These are phyloP conservation scores for Sminthurides bifidus DNA, from an alignment of 1,140 invertebrate species.

Conservation along the genomic window DNA sequence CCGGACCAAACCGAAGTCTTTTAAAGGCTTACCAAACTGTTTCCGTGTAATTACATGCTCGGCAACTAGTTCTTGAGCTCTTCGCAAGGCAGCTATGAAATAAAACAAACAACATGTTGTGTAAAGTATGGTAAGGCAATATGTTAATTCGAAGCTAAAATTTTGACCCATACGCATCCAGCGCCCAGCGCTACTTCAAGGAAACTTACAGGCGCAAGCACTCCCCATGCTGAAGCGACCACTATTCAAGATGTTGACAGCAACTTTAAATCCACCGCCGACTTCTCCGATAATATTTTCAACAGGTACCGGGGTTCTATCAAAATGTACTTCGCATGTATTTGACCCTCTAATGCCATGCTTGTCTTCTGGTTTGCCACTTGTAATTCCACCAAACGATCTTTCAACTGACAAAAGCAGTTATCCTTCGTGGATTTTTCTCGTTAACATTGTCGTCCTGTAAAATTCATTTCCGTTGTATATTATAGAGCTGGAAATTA, in stretches of 20 bases:
- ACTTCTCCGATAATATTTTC: conserved; percentile 55
- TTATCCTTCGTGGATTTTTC: conserved; percentile 35
- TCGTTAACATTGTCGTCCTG: conserved; percentile 15
- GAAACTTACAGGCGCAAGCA: conserved; percentile 35
- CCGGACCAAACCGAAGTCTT: conserved; percentile 46
- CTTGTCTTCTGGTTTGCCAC: conserved; percentile 54
- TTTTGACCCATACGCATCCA: no score
- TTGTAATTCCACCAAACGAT: conserved; percentile 52
- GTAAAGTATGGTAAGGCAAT: no score
- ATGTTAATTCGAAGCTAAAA: no score
- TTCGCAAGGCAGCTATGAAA: no score
- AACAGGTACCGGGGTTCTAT: conserved; percentile 52
- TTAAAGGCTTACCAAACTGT: conserved; percentile 50
- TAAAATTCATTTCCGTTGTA: neutral
- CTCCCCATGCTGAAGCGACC: conserved; percentile 43
- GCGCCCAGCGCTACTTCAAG: no score
- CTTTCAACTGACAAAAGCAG: conserved; percentile 66
- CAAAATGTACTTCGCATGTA: conserved; percentile 47
- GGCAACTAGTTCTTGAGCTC: conserved; percentile 41
- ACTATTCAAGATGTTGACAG: conserved; percentile 60
- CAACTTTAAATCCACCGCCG: conserved; percentile 58
- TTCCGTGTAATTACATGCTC: conserved; percentile 49
- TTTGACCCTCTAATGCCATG: conserved; percentile 52
- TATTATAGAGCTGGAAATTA: neutral
- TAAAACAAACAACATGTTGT: no score